Evolutionary conservation across 2,888 invertebrate species (phyloP).

Genomic region (Morpho helenor): DNA sequence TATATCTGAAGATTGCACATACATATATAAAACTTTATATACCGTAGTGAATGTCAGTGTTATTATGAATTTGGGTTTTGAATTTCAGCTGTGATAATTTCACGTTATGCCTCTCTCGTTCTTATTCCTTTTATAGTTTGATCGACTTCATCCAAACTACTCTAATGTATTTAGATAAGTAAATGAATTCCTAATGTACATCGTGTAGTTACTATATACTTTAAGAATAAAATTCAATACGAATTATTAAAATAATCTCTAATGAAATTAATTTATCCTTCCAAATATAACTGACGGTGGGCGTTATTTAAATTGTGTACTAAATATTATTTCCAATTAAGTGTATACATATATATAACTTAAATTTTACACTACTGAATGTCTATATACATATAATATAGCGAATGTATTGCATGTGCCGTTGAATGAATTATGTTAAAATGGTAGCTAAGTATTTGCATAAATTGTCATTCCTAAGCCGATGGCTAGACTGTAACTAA

Average conservation of each 20-base stretch:
- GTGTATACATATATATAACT: not conserved
- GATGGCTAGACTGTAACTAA: conserved; percentile 52
- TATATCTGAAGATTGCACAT: no score
- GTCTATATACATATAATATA: conserved; percentile 11
- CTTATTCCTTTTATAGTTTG: conserved; percentile 3
- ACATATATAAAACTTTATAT: no score
- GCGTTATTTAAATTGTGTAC: conserved; percentile 7
- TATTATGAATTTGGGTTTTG: no score
- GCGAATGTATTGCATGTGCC: conserved; percentile 10
- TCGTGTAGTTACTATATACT: conserved; percentile 19
- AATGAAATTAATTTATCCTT: conserved; percentile 20
- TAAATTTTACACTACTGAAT: conserved; percentile 16
- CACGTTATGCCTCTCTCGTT: conserved; percentile 26
- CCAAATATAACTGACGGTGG: conserved; percentile 2
- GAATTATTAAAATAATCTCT: conserved; percentile 23
- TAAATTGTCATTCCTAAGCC: conserved; percentile 66
- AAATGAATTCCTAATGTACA: conserved; percentile 23
- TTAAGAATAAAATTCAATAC: conserved; percentile 20
- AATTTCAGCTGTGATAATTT: conserved; percentile 45
- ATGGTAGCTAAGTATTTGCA: conserved; percentile 39
- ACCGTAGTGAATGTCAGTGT: no score
- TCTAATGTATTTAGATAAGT: conserved; percentile 10
- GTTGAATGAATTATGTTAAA: conserved; percentile 21
- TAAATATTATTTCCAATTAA: conserved; percentile 9
- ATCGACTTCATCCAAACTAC: conserved; percentile 7